Conservation (phyloP, 2,797 vertebrate genomes). For the Leptoclinus maculatus region DNA sequence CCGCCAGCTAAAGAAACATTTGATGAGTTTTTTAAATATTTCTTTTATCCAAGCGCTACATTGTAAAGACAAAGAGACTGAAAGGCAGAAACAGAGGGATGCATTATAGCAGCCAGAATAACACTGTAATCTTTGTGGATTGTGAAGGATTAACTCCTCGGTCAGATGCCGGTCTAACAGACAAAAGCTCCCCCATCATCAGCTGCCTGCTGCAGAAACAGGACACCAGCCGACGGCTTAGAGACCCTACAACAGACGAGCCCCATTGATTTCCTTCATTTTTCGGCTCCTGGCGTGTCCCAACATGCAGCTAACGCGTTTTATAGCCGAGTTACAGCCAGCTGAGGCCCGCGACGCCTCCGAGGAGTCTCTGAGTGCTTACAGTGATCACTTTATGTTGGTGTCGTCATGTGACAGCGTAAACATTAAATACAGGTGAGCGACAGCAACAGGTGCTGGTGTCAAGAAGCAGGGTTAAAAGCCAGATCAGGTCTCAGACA, state of each 20-base stretch:
- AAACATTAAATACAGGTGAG: not conserved
- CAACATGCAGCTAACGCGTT: constrained; percentile 11
- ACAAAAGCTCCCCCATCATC: constrained; percentile 67
- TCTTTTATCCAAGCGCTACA: not conserved
- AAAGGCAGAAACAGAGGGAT: constrained; percentile 24
- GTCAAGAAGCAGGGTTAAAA: not conserved
- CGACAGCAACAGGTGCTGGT: constrained; percentile 7
- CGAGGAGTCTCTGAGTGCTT: not conserved
- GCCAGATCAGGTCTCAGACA: not conserved
- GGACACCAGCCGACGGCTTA: constrained; percentile 66
- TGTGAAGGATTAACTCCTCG: constrained; percentile 71
- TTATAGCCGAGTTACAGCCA: constrained; percentile 8
- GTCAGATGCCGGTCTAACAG: constrained; percentile 63
- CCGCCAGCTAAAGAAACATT: not conserved
- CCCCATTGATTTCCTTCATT: constrained; percentile 62
- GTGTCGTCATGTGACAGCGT: not conserved
- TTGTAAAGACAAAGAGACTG: constrained; percentile 18
- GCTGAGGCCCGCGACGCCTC: constrained; percentile 41
- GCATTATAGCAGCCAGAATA: constrained; percentile 41
- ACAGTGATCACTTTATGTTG: not conserved
- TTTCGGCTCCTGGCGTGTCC: constrained; percentile 36
- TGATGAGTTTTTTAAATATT: not conserved
- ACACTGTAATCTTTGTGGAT: constrained; percentile 73
- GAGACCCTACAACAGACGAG: constrained; percentile 57
- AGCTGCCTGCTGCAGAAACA: constrained; percentile 67